Evolutionary conservation across 2,113 vertebrate genomes (phyloP), one percentile per base, ranked within the genome.

Genomic region (Centropus bengalensis): DNA sequence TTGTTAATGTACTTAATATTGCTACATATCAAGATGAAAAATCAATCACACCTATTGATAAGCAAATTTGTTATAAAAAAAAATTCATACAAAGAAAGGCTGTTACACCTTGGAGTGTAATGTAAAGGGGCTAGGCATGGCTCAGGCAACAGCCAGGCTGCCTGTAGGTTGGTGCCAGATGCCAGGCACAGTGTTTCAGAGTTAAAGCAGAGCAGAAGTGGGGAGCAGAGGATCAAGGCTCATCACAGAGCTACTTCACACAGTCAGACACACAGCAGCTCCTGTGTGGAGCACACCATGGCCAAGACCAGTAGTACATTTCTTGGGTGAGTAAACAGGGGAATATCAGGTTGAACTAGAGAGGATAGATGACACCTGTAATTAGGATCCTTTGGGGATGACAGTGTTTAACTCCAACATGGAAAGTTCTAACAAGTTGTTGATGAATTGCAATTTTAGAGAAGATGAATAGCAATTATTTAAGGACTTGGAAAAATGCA

Each of bases 61-160:
- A 51, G 12, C 3, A 49, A 69, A 88, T 44, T 19, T 33, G 27
- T 38, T 62, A 8, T 9, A 52, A 28, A 42, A 90, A 38, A 58
- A 42, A 11, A 11, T 51, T 38, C 13, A 2, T 3, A 21, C 38
- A 38, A 59, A 83, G 86, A 54, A 20, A 38, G 51, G 6, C 38
- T 55, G 19, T 36, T 60, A 38, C 82, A 28, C 22, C 10, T 3
- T 2, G 10, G 30, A n/a, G 27, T 8, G 10, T 40, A 15, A 44
- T 0, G 0, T 5, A 33, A 84, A 38, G 42, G n/a, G 40, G 24
- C 2, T 10, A 0, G 1, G 14, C 47, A 32, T 23, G 51, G 17
- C 21, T 74, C 4, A 5, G 51, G 14, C 62, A 32, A 24, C 30
- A 33, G 44, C 11, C 1, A 14, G 33, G 62, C n/a, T 67, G 52